Evolutionary conservation across 2,888 invertebrate genomes (phyloP), one percentile per base, ranked within the genome.

Genomic region (Argyra leucocephala): DNA sequence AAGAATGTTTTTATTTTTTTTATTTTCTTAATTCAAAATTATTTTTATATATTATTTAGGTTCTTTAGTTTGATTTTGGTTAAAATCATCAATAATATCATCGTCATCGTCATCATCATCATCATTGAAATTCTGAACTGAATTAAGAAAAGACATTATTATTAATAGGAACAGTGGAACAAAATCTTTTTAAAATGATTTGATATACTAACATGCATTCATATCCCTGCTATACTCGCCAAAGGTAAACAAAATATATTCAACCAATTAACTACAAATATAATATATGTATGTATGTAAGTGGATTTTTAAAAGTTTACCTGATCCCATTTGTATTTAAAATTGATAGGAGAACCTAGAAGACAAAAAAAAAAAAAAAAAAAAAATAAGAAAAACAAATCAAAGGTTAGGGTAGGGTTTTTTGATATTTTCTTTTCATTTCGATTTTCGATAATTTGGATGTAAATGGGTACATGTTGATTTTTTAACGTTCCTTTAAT

Each of bases 121-220:
- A 31, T 10, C 31, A 31, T n/a, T n/a, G n/a, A 31, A 48, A 48
- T 18, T 18, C 31, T 31, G n/a, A n/a, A n/a, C n/a, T n/a, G n/a
- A n/a, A n/a, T n/a, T n/a, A 15, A 15, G 48, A 48, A 48, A 12
- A 48, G 12, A 48, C 48, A 48, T 48, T 18, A 48, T 48, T 48
- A 48, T 48, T 48, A 48, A 48, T 48, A 48, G 48, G 48, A 18
- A 48, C 12, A 48, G 48, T 48, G 48, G 48, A 48, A 48, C 48
- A 48, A 48, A 48, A 18, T 48, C 9, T 15, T 31, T 48, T 48
- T 18, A 48, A 48, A 48, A 48, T 48, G 15, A 48, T 18, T 18
- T 18, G 15, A 48, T 48, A 18, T 48, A 3, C 3, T 10, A 31
- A 31, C 31, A 31, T 12, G 12, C 3, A n/a, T n/a, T n/a, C n/a